phyloP scores from a whole-genome alignment of 2,113 vertebrate genomes.

The Macaca mulatta region DNA sequence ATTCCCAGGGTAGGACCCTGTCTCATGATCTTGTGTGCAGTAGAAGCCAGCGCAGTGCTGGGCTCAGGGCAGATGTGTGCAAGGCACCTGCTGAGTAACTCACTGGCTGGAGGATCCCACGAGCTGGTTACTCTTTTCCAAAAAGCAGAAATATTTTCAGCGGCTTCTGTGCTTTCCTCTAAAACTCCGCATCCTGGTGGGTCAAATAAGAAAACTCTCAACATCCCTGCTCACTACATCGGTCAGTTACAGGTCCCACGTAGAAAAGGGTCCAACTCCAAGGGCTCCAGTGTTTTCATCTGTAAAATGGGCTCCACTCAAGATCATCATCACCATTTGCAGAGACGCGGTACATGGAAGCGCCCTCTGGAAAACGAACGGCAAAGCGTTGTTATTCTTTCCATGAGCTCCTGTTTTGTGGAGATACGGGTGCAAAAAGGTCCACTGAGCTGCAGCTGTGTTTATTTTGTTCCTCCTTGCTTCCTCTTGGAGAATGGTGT shows the following conservation, averaged over 20 bases:
- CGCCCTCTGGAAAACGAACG: not conserved
- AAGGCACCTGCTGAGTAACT: not conserved
- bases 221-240: too few relatives aligned
- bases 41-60: rapidly evolving
- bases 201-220: not conserved
- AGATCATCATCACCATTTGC: not conserved
- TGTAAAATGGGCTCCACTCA: rapidly evolving
- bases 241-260: not conserved
- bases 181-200: not conserved
- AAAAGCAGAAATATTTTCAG: not conserved
- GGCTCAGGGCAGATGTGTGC: not conserved
- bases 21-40: too few relatives aligned
- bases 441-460: rapidly evolving
- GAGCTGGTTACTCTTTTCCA: not conserved
- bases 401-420: not conserved
- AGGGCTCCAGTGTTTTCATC: not conserved
- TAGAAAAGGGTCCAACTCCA: not conserved
- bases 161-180: not conserved
- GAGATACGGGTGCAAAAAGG: not conserved
- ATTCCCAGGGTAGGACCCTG: too few relatives aligned
- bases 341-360: rapidly evolving
- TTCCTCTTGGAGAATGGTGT: not conserved
- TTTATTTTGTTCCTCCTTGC: not conserved
- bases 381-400: not conserved
- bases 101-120: not conserved